Conservation (phyloP, 1,140 invertebrate genomes). For the Melitaea cinxia region DNA sequence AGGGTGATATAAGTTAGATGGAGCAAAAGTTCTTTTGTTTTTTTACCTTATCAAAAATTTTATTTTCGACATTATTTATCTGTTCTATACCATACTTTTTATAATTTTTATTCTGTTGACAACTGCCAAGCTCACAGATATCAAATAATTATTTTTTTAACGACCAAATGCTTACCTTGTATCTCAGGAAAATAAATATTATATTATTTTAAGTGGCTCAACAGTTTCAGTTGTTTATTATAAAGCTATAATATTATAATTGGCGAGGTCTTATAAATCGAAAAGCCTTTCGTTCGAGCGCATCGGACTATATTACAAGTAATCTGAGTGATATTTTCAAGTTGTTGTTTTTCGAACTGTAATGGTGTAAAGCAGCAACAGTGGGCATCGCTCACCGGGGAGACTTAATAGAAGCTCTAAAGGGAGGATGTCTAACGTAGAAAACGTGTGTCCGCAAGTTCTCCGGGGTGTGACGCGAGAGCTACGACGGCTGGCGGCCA, state of each 20-base stretch:
- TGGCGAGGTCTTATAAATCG: neutral
- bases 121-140: conserved; percentile 14
- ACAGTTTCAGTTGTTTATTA: conserved; percentile 1
- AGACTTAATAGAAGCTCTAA: conserved; percentile 6
- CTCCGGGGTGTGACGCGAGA: conserved; percentile 62
- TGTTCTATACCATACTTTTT: neutral
- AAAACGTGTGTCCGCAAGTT: conserved; percentile 72
- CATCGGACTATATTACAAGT: neutral
- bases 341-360: conserved; percentile 12
- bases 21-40: too few relatives aligned
- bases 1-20: too few relatives aligned
- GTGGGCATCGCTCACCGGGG: conserved; percentile 31
- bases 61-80: neutral
- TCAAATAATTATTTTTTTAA: conserved; percentile 19
- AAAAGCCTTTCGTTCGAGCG: neutral
- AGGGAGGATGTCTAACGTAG: conserved; percentile 65
- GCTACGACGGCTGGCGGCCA: conserved; percentile 58
- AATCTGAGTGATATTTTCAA: conserved; percentile 1
- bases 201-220: neutral
- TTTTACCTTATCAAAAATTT: neutral
- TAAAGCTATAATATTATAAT: neutral
- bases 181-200: neutral
- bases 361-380: conserved; percentile 29
- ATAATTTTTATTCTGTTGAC: conserved; percentile 4
- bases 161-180: conserved; percentile 1